Percentiles rank a stretch among this genome's conserved stretches.
Conservation (phyloP, 2,113 vertebrate genomes). For the Larimichthys crocea region DNA sequence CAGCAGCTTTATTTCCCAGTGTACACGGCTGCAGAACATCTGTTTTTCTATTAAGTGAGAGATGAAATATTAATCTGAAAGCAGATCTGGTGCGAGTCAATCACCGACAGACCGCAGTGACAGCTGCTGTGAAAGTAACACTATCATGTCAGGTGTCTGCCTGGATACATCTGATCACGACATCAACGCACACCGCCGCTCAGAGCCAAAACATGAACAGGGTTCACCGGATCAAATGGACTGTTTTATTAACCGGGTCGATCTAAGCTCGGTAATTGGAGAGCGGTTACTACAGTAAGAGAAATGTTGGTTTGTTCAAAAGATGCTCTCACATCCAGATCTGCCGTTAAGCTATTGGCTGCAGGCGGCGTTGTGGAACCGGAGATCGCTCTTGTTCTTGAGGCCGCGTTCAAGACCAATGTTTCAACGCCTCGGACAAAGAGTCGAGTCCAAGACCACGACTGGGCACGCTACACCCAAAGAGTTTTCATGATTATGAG, state of each 20-base stretch:
- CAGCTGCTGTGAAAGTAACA: conserved; percentile 72
- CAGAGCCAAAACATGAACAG: conserved; percentile 59
- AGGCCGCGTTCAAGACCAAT: too few relatives aligned
- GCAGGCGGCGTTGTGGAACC: background rate
- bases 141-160: conserved; percentile 71
- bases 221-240: conserved; percentile 66
- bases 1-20: conserved; percentile 63
- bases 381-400: too few relatives aligned
- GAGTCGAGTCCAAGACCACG: too few relatives aligned
- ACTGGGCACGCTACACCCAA: too few relatives aligned
- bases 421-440: too few relatives aligned
- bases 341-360: background rate
- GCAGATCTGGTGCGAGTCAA: conserved; percentile 66
- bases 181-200: conserved; percentile 53
- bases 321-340: background rate
- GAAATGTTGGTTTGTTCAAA: conserved; percentile 40
- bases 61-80: conserved; percentile 76
- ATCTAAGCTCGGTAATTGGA: conserved; percentile 53
- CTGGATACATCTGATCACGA: conserved; percentile 69
- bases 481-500: too few relatives aligned
- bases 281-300: conserved; percentile 42
- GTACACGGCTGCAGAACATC: conserved; percentile 74
- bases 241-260: conserved; percentile 61
- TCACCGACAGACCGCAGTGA: conserved; percentile 67
- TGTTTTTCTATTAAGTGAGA: conserved; percentile 80